A percentile compares a stretch with the other conserved stretches of the same genome.
These are phyloP conservation scores for Stomatorhinus walkeri DNA, from an alignment of 2,797 vertebrate species.

Conservation along the genomic window DNA sequence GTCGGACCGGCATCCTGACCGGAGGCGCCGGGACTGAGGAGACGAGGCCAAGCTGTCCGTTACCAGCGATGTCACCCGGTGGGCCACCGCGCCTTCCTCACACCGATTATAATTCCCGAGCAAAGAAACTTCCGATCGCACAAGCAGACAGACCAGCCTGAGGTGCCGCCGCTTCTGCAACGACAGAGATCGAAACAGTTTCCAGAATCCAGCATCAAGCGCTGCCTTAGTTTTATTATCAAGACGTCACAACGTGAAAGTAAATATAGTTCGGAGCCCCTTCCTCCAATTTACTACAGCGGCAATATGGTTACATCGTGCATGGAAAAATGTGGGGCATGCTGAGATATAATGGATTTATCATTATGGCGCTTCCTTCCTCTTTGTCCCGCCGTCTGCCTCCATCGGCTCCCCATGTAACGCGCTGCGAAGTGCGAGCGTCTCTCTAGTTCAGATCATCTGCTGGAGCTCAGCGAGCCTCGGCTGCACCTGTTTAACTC, in stretches of 20 bases:
- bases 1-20: slow-evolving; percentile 71
- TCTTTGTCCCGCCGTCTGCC: not conserved
- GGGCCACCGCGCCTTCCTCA: not conserved
- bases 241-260: slow-evolving; percentile 13
- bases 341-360: not conserved
- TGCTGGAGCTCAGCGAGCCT: not conserved
- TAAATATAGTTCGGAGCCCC: slow-evolving; percentile 2
- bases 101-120: not conserved
- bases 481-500: slow-evolving; percentile 24
- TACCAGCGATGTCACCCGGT: slow-evolving; percentile 5
- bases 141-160: not conserved
- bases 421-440: not conserved
- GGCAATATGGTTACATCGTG: slow-evolving; percentile 1
- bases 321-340: not conserved
- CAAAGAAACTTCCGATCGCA: not conserved
- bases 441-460: not conserved
- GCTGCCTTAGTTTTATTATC: not conserved
- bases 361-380: not conserved
- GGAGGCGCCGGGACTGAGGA: not conserved
- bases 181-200: not conserved
- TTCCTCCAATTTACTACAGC: not conserved
- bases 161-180: not conserved
- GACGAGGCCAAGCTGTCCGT: slow-evolving; percentile 12
- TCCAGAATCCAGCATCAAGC: not conserved
- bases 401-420: not conserved